Percentiles rank a stretch among this genome's conserved stretches.
Evolutionary conservation across 2,797 vertebrate genomes (phyloP).

Genomic region (Sebastes cheni): DNA sequence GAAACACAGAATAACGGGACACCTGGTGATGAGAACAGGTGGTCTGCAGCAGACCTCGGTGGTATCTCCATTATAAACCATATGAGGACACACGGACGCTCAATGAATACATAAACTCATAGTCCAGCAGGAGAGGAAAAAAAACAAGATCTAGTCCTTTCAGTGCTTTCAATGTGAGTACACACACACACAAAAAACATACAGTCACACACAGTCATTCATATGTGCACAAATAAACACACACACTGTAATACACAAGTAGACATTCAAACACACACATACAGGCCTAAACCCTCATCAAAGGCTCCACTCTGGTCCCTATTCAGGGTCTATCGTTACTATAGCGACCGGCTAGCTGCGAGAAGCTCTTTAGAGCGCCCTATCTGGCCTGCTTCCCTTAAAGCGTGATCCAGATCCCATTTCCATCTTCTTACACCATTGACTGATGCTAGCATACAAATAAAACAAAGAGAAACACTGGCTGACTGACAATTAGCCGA

Average conservation of each 20-base stretch:
- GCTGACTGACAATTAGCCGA: conserved; percentile 69
- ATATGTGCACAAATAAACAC: conserved; percentile 42
- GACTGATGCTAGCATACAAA: conserved; percentile 68
- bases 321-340: conserved; percentile 76
- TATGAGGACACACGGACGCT: conserved; percentile 48
- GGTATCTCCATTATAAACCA: conserved; percentile 54
- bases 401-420: conserved; percentile 70
- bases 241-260: conserved; percentile 44
- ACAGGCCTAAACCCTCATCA: conserved; percentile 68
- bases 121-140: not conserved
- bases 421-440: conserved; percentile 69
- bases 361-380: conserved; percentile 70
- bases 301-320: conserved; percentile 71
- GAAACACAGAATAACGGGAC: conserved; percentile 19
- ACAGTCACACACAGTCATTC: conserved; percentile 33
- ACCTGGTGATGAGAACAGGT: conserved; percentile 78
- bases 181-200: conserved; percentile 1
- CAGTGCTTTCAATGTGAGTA: not conserved
- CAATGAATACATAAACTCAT: conserved; percentile 53
- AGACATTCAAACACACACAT: conserved; percentile 43
- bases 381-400: conserved; percentile 67
- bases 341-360: conserved; percentile 72
- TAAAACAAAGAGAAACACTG: conserved; percentile 72
- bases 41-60: conserved; percentile 49
- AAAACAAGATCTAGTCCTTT: conserved; percentile 26